These are phyloP conservation scores for Tachypleus tridentatus DNA, from an alignment of 1,140 invertebrate genomes.

Conservation along the genomic window DNA sequence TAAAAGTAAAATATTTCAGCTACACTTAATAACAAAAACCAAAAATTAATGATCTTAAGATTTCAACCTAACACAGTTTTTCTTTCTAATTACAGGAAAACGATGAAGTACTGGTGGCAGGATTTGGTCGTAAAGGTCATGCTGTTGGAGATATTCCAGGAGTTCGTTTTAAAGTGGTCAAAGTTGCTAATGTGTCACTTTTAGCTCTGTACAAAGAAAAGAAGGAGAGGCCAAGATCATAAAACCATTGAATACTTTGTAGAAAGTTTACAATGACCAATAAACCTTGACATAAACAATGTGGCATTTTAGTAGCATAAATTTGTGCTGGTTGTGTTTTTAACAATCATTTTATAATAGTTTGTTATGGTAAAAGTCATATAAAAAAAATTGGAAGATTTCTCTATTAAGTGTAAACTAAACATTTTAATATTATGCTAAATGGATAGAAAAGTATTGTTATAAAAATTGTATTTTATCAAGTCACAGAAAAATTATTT, in stretches of 20 bases:
- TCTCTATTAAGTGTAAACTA: no score
- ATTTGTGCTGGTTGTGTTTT: no score
- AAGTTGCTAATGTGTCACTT: slow-evolving; percentile 97
- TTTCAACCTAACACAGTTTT: not conserved
- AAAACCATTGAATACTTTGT: slow-evolving; percentile 35
- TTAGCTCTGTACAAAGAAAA: slow-evolving; percentile 98
- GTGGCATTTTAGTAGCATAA: no score
- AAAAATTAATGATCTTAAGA: not conserved
- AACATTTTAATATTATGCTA: no score
- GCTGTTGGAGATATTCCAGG: slow-evolving; percentile 99
- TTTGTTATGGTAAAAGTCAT: no score
- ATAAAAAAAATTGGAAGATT: no score
- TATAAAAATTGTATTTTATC: no score
- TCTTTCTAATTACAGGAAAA: slow-evolving; percentile 59
- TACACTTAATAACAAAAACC: not conserved
- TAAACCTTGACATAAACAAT: no score
- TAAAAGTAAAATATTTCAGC: not conserved
- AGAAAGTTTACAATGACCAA: no score
- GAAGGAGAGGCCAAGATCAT: slow-evolving; percentile 97
- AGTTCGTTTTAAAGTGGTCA: slow-evolving; percentile 80
- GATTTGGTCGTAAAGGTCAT: slow-evolving; percentile 98
- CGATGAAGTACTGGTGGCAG: slow-evolving; percentile 97
- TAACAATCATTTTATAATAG: no score
- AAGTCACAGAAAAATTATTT: no score
- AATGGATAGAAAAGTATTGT: no score